Percentiles rank a stretch among this genome's conserved stretches.
phyloP scores from a whole-genome alignment of 2,888 invertebrate genomes.

The Ametastegia equiseti region DNA sequence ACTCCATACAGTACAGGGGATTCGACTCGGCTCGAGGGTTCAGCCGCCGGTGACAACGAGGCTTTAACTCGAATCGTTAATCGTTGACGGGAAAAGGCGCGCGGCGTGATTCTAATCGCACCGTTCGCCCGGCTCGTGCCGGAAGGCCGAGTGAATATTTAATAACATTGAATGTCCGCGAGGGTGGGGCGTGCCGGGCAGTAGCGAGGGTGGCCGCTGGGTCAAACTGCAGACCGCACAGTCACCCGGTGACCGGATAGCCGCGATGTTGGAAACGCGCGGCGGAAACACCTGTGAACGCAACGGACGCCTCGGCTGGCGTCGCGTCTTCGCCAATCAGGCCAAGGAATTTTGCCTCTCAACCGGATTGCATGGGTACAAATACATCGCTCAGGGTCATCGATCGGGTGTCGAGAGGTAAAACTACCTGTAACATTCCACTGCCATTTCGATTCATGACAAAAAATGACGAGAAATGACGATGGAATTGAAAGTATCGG shows the following conservation, averaged over 20 bases:
- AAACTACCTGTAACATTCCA: background rate
- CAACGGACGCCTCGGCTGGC: slow-evolving; percentile 32
- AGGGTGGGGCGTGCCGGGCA: background rate
- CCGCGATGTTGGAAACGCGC: background rate
- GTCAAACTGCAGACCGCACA: background rate
- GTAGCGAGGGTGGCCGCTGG: background rate
- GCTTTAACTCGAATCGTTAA: slow-evolving; percentile 1
- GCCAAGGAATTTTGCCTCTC: slow-evolving; percentile 81
- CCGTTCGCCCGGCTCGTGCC: background rate
- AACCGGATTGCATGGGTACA: slow-evolving; percentile 85
- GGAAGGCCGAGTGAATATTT: slow-evolving; percentile 37
- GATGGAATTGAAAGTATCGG: too few species aligned
- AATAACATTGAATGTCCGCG: background rate
- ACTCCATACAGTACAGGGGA: background rate
- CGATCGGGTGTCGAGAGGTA: slow-evolving; percentile 79
- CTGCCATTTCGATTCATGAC: too few species aligned
- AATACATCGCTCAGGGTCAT: slow-evolving; percentile 81
- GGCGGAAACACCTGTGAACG: background rate
- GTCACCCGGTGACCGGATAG: background rate
- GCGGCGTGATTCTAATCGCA: slow-evolving; percentile 23
- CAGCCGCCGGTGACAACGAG: background rate
- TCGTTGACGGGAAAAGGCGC: background rate
- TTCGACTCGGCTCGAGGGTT: background rate
- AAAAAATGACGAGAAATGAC: too few species aligned
- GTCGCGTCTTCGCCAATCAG: slow-evolving; percentile 59